A percentile compares a stretch with the other conserved stretches of the same genome.
These are phyloP conservation scores for Rhamphomyia laevipes DNA, from an alignment of 2,888 invertebrate species.

Conservation along the genomic window DNA sequence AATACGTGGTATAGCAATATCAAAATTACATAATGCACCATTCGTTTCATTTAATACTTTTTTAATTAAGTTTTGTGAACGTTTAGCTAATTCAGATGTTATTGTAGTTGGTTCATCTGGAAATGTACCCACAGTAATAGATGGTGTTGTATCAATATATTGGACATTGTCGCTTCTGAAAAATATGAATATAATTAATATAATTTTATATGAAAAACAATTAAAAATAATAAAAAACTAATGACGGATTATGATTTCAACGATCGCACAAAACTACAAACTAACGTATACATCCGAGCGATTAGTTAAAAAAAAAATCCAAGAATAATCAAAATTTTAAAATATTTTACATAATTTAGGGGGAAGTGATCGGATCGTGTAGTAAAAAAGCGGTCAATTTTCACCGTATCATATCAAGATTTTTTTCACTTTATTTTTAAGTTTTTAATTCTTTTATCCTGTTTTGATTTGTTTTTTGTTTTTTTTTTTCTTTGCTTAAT, in stretches of 20 bases:
- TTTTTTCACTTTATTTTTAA: not conserved
- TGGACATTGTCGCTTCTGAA: slow-evolving; percentile 32
- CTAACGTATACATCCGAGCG: too few species aligned
- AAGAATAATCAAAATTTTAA: too few species aligned
- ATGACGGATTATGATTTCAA: too few species aligned
- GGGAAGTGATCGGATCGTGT: too few species aligned
- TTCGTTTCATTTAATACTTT: slow-evolving; percentile 39
- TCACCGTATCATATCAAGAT: too few species aligned
- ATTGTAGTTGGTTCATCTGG: too few species aligned
- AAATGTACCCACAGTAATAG: too few species aligned
- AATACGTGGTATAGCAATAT: slow-evolving; percentile 48
- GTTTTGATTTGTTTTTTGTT: too few species aligned
- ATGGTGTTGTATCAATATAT: slow-evolving; percentile 18
- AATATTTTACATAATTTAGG: not conserved
- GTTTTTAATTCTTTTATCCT: not conserved
- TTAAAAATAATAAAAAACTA: too few species aligned
- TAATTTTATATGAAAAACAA: not conserved
- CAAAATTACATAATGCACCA: slow-evolving; percentile 43
- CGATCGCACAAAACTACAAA: too few species aligned
- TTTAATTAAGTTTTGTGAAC: slow-evolving; percentile 14
- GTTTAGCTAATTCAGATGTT: not conserved
- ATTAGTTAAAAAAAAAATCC: too few species aligned
- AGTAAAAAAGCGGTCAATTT: too few species aligned
- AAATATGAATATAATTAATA: not conserved
- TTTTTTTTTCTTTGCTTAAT: slow-evolving; percentile 11